phyloP scores from a whole-genome alignment of 2,113 vertebrate genomes.

The Nycticryphes semicollaris region DNA sequence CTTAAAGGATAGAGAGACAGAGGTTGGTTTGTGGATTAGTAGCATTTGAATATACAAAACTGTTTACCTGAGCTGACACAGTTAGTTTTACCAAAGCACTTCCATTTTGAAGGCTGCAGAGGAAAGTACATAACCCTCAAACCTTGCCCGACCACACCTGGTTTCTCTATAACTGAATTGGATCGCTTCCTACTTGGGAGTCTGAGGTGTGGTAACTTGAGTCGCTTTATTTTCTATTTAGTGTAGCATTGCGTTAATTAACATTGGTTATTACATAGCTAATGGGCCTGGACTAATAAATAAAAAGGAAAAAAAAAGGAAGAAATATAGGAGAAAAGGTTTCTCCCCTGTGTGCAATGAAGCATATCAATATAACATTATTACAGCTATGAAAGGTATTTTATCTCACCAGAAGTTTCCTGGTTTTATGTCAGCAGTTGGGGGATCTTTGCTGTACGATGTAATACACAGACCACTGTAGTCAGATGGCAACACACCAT shows the following conservation, averaged over 20 bases:
- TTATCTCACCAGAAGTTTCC: background rate
- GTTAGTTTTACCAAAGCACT: background rate
- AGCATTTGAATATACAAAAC: background rate
- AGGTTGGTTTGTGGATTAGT: background rate
- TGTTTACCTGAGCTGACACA: background rate
- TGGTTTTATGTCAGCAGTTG: background rate
- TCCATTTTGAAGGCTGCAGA: background rate
- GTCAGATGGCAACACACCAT: background rate
- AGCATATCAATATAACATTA: background rate
- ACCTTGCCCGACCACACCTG: background rate
- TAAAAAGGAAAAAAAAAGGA: background rate
- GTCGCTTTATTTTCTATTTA: background rate
- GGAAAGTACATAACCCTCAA: background rate
- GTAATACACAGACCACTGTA: background rate
- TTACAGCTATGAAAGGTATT: background rate
- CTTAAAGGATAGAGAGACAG: background rate
- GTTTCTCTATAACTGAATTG: background rate
- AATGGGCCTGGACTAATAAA: background rate
- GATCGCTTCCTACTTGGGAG: background rate
- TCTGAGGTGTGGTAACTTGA: background rate
- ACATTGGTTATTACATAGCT: background rate
- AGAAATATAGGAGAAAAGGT: background rate
- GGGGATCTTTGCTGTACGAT: background rate
- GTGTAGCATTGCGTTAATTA: background rate
- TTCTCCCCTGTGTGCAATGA: background rate